Evolutionary conservation across 2,888 invertebrate genomes (phyloP).

Genomic region (Synanthedon tipuliformis): DNA sequence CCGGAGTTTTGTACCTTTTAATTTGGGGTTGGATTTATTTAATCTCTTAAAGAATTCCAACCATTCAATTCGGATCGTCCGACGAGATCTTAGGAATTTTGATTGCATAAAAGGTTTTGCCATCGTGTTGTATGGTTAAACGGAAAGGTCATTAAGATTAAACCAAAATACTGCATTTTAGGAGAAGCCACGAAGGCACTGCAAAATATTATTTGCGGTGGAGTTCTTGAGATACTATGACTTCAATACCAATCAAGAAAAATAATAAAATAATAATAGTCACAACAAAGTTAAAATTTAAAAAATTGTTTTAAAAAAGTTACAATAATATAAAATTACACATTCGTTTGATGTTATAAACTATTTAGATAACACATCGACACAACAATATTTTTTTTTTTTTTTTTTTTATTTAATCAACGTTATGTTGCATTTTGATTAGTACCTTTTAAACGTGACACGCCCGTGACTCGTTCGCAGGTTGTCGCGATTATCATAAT

Average conservation of each 20-base stretch:
- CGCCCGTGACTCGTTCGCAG: slow-evolving; percentile 5
- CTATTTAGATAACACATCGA: slow-evolving; percentile 37
- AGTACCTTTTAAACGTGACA: slow-evolving; percentile 5
- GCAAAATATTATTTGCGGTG: no score
- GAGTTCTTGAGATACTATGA: no score
- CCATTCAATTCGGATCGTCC: background rate
- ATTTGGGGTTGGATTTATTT: background rate
- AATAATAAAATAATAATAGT: no score
- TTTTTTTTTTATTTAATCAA: slow-evolving; percentile 3
- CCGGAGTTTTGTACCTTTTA: background rate
- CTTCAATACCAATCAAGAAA: no score
- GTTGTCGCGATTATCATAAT: slow-evolving; percentile 10
- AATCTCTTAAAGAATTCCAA: background rate
- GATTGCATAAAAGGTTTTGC: background rate
- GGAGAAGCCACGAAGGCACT: no score
- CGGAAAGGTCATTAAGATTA: background rate
- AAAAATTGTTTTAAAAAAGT: no score
- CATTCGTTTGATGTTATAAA: slow-evolving; percentile 17
- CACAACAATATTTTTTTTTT: slow-evolving; percentile 11
- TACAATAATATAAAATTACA: background rate
- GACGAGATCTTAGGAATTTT: background rate
- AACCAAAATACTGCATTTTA: no score
- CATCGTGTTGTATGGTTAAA: background rate
- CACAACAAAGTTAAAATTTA: no score
- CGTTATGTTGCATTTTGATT: slow-evolving; percentile 5